These are phyloP conservation scores for Drosophila grimshawi DNA, from an alignment of 1,140 invertebrate species.

Conservation along the genomic window DNA sequence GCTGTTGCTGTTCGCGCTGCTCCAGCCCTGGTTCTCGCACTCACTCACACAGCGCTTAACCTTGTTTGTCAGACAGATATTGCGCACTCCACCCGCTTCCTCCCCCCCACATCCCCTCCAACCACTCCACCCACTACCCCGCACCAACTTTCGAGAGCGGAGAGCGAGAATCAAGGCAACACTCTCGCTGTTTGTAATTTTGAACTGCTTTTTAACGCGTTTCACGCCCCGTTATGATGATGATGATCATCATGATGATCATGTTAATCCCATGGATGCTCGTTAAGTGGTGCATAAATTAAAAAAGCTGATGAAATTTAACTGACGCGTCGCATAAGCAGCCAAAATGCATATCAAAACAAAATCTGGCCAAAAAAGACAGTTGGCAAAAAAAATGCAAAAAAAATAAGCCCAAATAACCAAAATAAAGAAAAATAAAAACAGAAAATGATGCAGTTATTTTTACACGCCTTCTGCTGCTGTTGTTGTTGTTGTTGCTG, in stretches of 20 bases:
- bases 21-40: slow-evolving; percentile 56
- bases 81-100: not conserved
- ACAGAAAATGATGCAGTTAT: slow-evolving; percentile 68
- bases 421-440: slow-evolving; percentile 34
- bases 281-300: slow-evolving; percentile 69
- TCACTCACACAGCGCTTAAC: slow-evolving; percentile 40
- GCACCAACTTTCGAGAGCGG: not conserved
- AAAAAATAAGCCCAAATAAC: slow-evolving; percentile 16
- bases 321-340: slow-evolving; percentile 69
- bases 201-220: slow-evolving; percentile 1
- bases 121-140: not conserved
- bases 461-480: slow-evolving; percentile 56
- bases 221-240: slow-evolving; percentile 37
- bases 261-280: slow-evolving; percentile 4
- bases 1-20: slow-evolving; percentile 28
- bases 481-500: slow-evolving; percentile 25
- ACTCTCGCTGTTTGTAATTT: slow-evolving; percentile 18
- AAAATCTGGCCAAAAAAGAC: slow-evolving; percentile 32
- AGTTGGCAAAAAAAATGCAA: slow-evolving; percentile 37
- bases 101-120: not conserved
- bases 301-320: slow-evolving; percentile 81
- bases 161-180: not conserved
- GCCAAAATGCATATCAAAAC: slow-evolving; percentile 25
- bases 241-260: slow-evolving; percentile 6
- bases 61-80: slow-evolving; percentile 44